Evolutionary conservation across 2,113 vertebrate species (phyloP).

Genomic region (Brachyistius frenatus): DNA sequence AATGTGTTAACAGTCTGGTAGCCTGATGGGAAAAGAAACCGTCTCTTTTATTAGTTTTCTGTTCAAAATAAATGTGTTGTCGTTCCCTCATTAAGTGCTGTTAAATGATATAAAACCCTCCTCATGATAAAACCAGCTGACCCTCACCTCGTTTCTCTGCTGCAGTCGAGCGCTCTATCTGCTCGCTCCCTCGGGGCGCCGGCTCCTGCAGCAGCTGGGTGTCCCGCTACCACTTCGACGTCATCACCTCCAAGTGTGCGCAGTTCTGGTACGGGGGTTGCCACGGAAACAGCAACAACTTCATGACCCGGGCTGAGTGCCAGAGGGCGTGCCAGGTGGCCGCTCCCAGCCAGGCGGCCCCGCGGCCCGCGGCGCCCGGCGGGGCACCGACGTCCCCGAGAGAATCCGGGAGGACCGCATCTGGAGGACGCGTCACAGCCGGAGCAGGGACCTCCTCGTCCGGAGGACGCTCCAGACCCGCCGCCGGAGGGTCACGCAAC

Average conservation of each 20-base stretch:
- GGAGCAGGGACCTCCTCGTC: background rate
- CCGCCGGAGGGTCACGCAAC: constrained; percentile 41
- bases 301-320: constrained; percentile 88
- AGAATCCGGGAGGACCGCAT: constrained; percentile 10
- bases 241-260: constrained; percentile 86
- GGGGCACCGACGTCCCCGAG: background rate
- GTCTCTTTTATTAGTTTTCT: background rate
- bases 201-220: constrained; percentile 91
- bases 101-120: no score
- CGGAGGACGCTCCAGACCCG: background rate
- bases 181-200: constrained; percentile 89
- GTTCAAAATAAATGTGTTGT: background rate
- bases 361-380: background rate
- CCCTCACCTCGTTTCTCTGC: background rate
- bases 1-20: no score
- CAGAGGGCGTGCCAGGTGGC: constrained; percentile 80
- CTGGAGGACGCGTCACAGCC: background rate
- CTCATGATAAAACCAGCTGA: background rate
- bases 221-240: constrained; percentile 89
- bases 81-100: background rate
- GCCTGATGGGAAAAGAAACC: no score
- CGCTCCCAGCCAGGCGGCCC: constrained; percentile 1
- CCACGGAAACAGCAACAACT: constrained; percentile 94
- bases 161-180: constrained; percentile 86
- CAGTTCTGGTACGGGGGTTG: constrained; percentile 98